Evolutionary conservation across 2,888 invertebrate genomes (phyloP).

Genomic region (Acronicta psi): DNA sequence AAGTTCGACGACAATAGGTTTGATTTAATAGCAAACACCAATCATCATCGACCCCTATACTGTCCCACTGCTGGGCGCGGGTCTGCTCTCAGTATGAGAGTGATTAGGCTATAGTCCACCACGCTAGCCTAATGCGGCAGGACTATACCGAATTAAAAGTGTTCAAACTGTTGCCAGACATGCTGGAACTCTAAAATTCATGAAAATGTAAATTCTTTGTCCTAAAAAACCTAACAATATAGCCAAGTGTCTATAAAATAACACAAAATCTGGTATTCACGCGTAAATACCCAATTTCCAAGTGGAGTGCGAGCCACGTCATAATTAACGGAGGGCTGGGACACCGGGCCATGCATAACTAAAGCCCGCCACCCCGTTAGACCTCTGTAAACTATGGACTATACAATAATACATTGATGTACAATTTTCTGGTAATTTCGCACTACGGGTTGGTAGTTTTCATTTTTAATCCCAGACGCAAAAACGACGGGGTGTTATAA

Average conservation of each 20-base stretch:
- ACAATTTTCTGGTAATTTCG: conserved; percentile 31
- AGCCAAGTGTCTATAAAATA: conserved; percentile 49
- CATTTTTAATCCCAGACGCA: too few relatives aligned
- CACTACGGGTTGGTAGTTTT: too few relatives aligned
- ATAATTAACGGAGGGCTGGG: conserved; percentile 83
- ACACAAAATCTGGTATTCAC: conserved; percentile 64
- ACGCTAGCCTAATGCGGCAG: too few relatives aligned
- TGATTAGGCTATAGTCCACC: too few relatives aligned
- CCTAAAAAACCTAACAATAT: conserved; percentile 3
- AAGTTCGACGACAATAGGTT: too few relatives aligned
- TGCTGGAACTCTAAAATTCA: not conserved
- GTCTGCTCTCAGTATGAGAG: too few relatives aligned
- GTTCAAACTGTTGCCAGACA: too few relatives aligned
- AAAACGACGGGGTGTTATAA: too few relatives aligned
- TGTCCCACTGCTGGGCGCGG: too few relatives aligned
- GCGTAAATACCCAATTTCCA: conserved; percentile 77
- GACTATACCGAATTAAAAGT: too few relatives aligned
- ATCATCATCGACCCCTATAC: too few relatives aligned
- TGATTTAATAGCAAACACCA: too few relatives aligned
- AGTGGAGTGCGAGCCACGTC: conserved; percentile 70
- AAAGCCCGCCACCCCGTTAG: conserved; percentile 67
- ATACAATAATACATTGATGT: conserved; percentile 44
- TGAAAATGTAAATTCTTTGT: not conserved
- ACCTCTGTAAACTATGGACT: conserved; percentile 72
- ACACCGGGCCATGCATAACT: conserved; percentile 80